Conservation (phyloP, 2,113 vertebrate genomes). For the Ailuropoda melanoleuca region DNA sequence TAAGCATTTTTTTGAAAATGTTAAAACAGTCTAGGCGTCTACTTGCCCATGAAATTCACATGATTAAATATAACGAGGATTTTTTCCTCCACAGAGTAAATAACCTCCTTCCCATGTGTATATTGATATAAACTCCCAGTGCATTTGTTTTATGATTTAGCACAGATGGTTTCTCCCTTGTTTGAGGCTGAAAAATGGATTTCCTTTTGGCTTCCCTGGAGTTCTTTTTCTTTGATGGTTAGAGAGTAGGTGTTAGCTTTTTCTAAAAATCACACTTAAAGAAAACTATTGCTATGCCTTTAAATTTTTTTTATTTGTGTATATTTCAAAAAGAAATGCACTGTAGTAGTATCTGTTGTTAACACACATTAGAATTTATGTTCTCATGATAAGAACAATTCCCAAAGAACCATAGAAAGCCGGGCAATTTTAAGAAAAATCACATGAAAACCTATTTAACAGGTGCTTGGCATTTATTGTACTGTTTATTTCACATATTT, state of each 20-base stretch:
- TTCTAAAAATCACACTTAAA: conserved; percentile 43
- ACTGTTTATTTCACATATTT: conserved; percentile 46
- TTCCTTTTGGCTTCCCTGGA: conserved; percentile 62
- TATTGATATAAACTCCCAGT: conserved; percentile 84
- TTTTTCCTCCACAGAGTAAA: conserved; percentile 83
- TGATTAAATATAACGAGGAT: conserved; percentile 83
- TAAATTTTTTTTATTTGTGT: conserved; percentile 50
- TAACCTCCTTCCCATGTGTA: conserved; percentile 82
- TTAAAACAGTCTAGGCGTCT: conserved; percentile 62
- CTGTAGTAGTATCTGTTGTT: conserved; percentile 12
- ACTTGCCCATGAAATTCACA: conserved; percentile 79
- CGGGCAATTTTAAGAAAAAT: conserved; percentile 37
- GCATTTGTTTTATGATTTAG: conserved; percentile 83
- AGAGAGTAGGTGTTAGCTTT: conserved; percentile 50
- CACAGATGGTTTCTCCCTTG: conserved; percentile 80
- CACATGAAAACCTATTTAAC: conserved; percentile 35
- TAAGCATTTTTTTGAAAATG: conserved; percentile 61
- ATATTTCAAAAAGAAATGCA: conserved; percentile 45
- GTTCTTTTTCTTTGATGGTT: conserved; percentile 54
- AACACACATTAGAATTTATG: conserved; percentile 58
- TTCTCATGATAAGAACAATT: conserved; percentile 49
- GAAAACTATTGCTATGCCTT: conserved; percentile 23
- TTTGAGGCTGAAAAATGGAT: conserved; percentile 79
- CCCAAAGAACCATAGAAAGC: conserved; percentile 49
- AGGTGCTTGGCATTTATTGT: conserved; percentile 26